phyloP scores from a whole-genome alignment of 92 coral and sea anemone species.

The Micromussa lordhowensis region DNA sequence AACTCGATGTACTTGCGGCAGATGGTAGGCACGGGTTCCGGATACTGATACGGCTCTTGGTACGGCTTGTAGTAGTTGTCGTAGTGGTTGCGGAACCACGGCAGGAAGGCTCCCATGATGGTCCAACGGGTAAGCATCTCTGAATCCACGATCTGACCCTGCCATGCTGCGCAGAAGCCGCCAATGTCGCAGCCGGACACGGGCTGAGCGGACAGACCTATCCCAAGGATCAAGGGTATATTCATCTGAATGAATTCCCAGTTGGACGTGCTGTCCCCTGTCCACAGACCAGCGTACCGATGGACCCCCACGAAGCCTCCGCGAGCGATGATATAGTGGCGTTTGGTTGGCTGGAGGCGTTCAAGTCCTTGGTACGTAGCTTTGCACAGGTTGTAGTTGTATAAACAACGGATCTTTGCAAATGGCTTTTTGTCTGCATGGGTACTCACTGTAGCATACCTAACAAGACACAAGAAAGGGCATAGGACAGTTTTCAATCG shows the following conservation, averaged over 20 bases:
- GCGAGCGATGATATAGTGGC: constrained; percentile 81
- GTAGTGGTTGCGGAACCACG: constrained; percentile 87
- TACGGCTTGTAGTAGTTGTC: constrained; percentile 80
- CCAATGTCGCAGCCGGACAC: constrained; percentile 85
- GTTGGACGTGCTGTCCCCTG: constrained; percentile 85
- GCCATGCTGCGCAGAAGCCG: constrained; percentile 70
- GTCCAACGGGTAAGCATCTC: constrained; percentile 84
- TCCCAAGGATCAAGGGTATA: constrained; percentile 75
- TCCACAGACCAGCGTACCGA: constrained; percentile 81
- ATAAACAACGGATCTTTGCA: constrained; percentile 81
- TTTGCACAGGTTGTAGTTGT: constrained; percentile 74
- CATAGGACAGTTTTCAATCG: not conserved
- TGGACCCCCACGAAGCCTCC: constrained; percentile 87
- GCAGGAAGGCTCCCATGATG: constrained; percentile 82
- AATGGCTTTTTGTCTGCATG: constrained; percentile 73
- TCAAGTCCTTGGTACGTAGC: constrained; percentile 79
- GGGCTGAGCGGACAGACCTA: constrained; percentile 81
- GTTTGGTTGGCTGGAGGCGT: constrained; percentile 61
- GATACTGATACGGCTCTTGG: constrained; percentile 77
- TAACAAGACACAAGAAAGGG: not conserved
- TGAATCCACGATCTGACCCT: constrained; percentile 75
- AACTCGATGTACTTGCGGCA: constrained; percentile 89
- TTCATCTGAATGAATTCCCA: constrained; percentile 81
- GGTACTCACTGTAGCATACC: constrained; percentile 43
- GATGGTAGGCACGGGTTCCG: constrained; percentile 76